A percentile compares a stretch with the other conserved stretches of the same genome.
phyloP scores from a whole-genome alignment of 1,140 invertebrate species.

The Drosophila pseudoobscura region DNA sequence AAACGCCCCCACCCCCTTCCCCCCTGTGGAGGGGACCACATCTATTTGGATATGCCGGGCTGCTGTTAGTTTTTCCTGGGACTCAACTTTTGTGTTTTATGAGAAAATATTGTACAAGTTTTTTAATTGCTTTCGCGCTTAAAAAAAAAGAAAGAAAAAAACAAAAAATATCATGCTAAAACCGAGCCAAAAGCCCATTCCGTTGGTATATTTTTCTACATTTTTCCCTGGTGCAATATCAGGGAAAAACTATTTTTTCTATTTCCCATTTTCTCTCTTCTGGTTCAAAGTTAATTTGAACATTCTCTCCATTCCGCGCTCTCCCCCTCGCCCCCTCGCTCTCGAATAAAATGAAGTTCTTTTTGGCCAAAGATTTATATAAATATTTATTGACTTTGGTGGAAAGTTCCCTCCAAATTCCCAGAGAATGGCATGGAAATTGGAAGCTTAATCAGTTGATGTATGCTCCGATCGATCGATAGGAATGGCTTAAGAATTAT shows the following conservation, averaged over 20 bases:
- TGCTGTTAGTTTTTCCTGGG: slow-evolving; percentile 1
- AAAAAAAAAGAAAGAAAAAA: slow-evolving; percentile 28
- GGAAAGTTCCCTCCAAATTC: background rate
- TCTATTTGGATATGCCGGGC: background rate
- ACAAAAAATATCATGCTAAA: slow-evolving; percentile 9
- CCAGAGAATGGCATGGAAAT: slow-evolving; percentile 1
- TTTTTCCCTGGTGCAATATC: background rate
- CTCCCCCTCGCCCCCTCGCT: background rate
- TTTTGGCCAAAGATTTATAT: slow-evolving; percentile 25
- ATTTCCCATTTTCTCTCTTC: too few relatives aligned
- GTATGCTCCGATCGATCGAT: slow-evolving; percentile 11
- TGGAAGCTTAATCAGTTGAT: slow-evolving; percentile 27
- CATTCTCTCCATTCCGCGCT: background rate
- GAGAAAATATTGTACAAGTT: slow-evolving; percentile 67
- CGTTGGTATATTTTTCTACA: background rate
- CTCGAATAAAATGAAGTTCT: slow-evolving; percentile 3
- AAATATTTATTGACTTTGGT: slow-evolving; percentile 42
- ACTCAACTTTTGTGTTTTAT: slow-evolving; percentile 61
- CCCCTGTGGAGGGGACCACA: background rate
- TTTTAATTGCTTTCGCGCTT: slow-evolving; percentile 63
- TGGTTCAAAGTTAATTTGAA: slow-evolving; percentile 3
- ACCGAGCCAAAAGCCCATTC: slow-evolving; percentile 2
- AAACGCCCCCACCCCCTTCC: too few relatives aligned
- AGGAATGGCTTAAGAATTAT: slow-evolving; percentile 62
- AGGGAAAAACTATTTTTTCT: background rate